Base-by-base conservation (phyloP, 1,140 invertebrate genomes). In the Lepidurus packardi region DNA sequence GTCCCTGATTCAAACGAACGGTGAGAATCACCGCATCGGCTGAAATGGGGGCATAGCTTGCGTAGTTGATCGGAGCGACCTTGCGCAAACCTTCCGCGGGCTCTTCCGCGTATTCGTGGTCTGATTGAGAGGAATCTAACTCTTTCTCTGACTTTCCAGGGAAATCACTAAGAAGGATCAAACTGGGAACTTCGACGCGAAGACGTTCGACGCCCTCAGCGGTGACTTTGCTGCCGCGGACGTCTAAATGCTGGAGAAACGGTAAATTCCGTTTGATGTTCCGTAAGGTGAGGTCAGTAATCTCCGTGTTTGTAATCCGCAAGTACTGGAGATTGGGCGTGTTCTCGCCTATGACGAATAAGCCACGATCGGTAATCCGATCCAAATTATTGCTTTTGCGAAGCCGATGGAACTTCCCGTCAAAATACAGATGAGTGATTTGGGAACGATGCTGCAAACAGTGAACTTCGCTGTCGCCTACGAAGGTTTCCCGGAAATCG, bases 381-480 rank as follows among this genome's bases (percentile, higher is more conserved):
- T 82, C 82, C 45, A 77, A 78, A 79, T 85, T 84, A 79, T 84
- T 83, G 41, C 82, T 84, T 25, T 82, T 80, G 1, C 80, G 80
- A 77, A 81, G 78, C 77, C n/a, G 78, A 82, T 4, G 87, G 86
- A 45, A 87, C 75, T 74, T 74, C 24, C 78, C 87, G 79, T 90
- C 88, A 73, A 91, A 82, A 80, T 89, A 89, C 24, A 92, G 82
- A 83, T 90, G 88, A 34, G 86, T 87, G n/a, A 92, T 84, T 7
- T 84, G 86, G 43, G 86, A 85, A 53, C 90, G 87, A 79, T 88
- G 88, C 80, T 89, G 90, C 77, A 92, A 89, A 79, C 90, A 89
- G 53, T 89, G 88, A 21, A 91, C 86, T 83, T 92, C 91, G 8
- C 89, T 89, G 80, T 92, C 90, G 11, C 88, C 89, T 11, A 92